Percentiles rank a stretch among this genome's conserved stretches.
Evolutionary conservation across 2,888 invertebrate species (phyloP).

Genomic region (Callyntrura sp.): DNA sequence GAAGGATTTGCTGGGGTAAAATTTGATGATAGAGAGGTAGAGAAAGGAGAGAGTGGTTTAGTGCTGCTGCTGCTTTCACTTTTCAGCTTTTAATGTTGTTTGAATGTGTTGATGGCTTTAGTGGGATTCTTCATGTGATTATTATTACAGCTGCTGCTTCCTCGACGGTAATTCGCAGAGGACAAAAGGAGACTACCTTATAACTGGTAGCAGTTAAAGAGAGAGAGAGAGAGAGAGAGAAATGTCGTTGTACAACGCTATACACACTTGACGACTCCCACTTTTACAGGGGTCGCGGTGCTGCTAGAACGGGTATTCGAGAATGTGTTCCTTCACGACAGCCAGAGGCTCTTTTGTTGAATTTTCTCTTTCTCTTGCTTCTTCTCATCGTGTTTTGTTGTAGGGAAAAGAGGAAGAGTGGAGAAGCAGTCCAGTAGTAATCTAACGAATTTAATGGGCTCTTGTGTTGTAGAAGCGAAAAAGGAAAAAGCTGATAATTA

Average conservation of each 20-base stretch:
- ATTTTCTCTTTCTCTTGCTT: constrained; percentile 29
- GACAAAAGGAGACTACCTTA: too few species aligned
- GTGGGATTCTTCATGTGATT: constrained; percentile 60
- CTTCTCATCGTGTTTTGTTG: too few species aligned
- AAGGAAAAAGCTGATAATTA: constrained; percentile 78
- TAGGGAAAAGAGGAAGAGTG: too few species aligned
- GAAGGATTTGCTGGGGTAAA: constrained; percentile 59
- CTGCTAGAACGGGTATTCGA: too few species aligned
- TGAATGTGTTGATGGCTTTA: constrained; percentile 59
- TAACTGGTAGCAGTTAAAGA: background rate
- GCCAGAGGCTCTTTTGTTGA: constrained; percentile 55
- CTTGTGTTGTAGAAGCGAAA: too few species aligned
- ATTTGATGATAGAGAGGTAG: too few species aligned
- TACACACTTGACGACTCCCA: constrained; percentile 10
- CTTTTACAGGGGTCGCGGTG: too few species aligned
- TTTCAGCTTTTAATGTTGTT: constrained; percentile 69
- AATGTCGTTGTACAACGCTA: background rate
- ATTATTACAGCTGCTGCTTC: constrained; percentile 61
- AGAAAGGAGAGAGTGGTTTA: constrained; percentile 70
- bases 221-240: background rate
- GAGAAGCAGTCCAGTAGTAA: constrained; percentile 32
- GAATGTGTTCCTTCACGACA: constrained; percentile 31
- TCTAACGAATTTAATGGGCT: constrained; percentile 72
- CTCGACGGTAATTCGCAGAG: too few species aligned
- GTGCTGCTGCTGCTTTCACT: constrained; percentile 60